phyloP scores from a whole-genome alignment of 2,113 vertebrate species.

The Coreoperca whiteheadi region DNA sequence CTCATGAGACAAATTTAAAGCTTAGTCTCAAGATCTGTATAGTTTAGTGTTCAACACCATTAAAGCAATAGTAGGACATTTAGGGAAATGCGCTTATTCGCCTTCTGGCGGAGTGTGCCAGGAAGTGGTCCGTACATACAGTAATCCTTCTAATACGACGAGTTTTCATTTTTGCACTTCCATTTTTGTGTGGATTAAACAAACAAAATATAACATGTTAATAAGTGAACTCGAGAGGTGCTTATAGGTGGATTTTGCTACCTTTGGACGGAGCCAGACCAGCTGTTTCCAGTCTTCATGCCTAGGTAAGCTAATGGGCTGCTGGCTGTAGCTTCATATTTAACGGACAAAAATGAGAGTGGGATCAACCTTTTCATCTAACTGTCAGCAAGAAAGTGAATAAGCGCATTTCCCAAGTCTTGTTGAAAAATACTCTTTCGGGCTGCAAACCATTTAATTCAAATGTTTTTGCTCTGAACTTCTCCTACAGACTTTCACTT shows the following conservation, averaged over 20 bases:
- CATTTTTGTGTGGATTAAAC: no score
- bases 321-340: not conserved
- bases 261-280: not conserved
- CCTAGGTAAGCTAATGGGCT: not conserved
- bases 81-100: not conserved
- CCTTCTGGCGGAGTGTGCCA: not conserved
- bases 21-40: not conserved
- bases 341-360: not conserved
- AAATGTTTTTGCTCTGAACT: not conserved
- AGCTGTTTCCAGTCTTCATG: not conserved
- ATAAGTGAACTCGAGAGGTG: no score
- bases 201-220: no score
- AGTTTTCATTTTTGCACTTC: no score
- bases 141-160: not conserved
- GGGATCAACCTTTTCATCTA: not conserved
- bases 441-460: not conserved
- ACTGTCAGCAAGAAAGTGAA: not conserved
- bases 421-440: not conserved
- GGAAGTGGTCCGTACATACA: not conserved
- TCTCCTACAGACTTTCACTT: constrained; percentile 47
- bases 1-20: not conserved
- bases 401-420: not conserved
- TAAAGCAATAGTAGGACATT: not conserved
- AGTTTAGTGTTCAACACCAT: not conserved
- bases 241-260: no score